Evolutionary conservation across 2,888 invertebrate species (phyloP), one percentile per base, ranked within the genome.

Genomic region (Temnothorax unifasciatus): DNA sequence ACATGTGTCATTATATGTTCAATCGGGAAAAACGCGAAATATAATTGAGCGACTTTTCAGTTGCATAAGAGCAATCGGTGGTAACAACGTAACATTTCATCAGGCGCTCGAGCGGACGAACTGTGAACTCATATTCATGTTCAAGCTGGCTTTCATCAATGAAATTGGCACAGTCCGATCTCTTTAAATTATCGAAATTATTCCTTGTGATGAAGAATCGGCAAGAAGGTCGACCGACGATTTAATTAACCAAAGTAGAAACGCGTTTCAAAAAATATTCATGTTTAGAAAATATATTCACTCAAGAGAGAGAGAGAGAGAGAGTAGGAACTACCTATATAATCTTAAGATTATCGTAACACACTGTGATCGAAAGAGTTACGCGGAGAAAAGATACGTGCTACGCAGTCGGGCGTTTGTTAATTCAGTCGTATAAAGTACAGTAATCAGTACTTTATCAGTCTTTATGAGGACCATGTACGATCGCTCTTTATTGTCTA

Each of bases 81-180:
- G n/a, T 54, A 84, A 68, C 29, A 47, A 66, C 18, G 64, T 57
- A 59, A 82, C n/a, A 13, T 21, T 77, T 57, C 21, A 29, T 76
- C 4, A 44, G 29, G 44, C n/a, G 9, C 57, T 9, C 11, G 0
- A 6, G 9, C 3, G 8, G 5, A 29, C 34, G 0, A 3, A 66
- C n/a, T 1, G n/a, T 76, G n/a, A n/a, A 3, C 29, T 34, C 2
- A 64, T 47, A 38, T n/a, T 75, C 3, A 11, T 15, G 21, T 57
- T 6, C 29, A 41, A 29, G n/a, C 3, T 44, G 11, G 5, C 38
- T 64, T 76, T 75, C 50, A 34, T 15, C 41, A 13, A 41, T 29
- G 8, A 66, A 15, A 77, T 25, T 41, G 2, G 15, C 41, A 34
- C 3, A 34, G 9, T 29, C 18, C 3, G 2, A 29, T 63, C 9